Evolutionary conservation across 2,888 invertebrate species (phyloP), one percentile per base, ranked within the genome.

Genomic region (Eupeodes luniger): DNA sequence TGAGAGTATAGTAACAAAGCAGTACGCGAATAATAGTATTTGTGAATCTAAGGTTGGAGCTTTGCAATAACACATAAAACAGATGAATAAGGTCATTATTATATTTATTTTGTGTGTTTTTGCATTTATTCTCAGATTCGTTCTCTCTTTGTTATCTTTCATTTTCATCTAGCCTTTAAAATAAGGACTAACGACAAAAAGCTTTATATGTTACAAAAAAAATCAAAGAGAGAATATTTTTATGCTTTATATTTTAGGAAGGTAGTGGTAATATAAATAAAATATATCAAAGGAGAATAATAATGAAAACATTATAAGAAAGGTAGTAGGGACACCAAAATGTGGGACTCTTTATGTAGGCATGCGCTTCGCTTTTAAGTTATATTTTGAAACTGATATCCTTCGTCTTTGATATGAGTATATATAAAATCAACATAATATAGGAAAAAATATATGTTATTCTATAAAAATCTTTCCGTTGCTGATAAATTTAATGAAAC

Each of bases 51-150:
- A 88, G 69, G 75, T 81, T 67, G 70, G 77, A 88, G 88, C 85
- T 88, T 88, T 88, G 81, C 85, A 77, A 81, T 77, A 77, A 79
- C 75, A 86, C 53, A 81, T 59, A 87, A 81, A 88, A 85, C 81
- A 77, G 66, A 85, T 67, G 81, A 88, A 88, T 88, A 88, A 85
- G 88, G 81, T 85, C 81, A 85, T 88, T 77, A 85, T 85, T 81
- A 77, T 81, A 85, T 85, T 85, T 81, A 85, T 85, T 74, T 83
- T 87, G 51, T 76, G 64, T 75, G 75, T 81, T 87, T 77, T 81
- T 81, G 83, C 80, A 83, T 83, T 83, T 72, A 53, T 64, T 81
- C 62, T 79, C 69, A 62, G 51, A 64, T 79, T 53, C 19, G 40
- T 74, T 70, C 74, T 85, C 76, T 61, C 55, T 69, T 78, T 78